Evolutionary conservation across 2,797 vertebrate genomes (phyloP).

Genomic region (Podarcis lilfordi): DNA sequence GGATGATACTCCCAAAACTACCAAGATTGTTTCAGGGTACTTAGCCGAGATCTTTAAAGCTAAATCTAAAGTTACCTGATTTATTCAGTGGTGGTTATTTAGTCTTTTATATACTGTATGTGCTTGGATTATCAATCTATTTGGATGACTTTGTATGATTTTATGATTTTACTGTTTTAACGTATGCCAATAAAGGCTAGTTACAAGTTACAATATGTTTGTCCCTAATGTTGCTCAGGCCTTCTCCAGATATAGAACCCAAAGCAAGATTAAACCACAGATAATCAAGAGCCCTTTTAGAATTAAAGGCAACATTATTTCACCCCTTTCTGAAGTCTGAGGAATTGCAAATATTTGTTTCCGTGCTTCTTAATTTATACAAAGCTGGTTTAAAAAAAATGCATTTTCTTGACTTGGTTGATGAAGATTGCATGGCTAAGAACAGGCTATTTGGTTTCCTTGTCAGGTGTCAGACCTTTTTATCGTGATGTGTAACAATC

Average conservation of each 20-base stretch:
- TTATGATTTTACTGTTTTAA: no score
- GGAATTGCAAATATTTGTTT: background rate
- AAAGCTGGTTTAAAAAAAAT: background rate
- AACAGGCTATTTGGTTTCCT: background rate
- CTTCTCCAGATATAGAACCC: background rate
- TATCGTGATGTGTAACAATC: background rate
- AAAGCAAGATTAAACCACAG: slow-evolving; percentile 26
- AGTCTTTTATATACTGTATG: no score
- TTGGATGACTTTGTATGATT: no score
- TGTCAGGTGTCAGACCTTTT: background rate
- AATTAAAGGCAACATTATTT: background rate
- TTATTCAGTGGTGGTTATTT: no score
- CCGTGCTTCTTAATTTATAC: background rate
- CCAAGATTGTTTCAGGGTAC: no score
- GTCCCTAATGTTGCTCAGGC: background rate
- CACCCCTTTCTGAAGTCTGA: background rate
- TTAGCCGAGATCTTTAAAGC: no score
- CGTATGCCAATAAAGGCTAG: no score
- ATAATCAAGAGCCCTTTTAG: background rate
- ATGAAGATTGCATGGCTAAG: background rate
- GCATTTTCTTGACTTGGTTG: background rate
- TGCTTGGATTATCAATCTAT: no score
- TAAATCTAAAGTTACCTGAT: no score
- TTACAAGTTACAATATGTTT: no score
- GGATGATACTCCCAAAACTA: no score